Evolutionary conservation across 2,888 invertebrate species (phyloP), one percentile per base, ranked within the genome.

Genomic region (Pyrocoelia pectoralis): DNA sequence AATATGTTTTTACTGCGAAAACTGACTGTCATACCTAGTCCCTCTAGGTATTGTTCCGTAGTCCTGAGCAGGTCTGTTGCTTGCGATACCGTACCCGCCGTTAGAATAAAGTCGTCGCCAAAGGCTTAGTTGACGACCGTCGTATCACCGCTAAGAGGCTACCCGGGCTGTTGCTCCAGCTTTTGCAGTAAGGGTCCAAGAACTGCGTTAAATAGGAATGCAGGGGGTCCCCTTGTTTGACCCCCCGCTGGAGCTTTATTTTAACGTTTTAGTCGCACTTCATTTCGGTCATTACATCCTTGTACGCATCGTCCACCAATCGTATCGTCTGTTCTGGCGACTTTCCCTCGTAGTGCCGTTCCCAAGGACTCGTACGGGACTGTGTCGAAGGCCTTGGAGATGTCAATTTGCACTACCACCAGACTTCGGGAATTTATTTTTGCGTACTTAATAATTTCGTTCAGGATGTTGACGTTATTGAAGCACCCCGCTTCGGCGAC

Each of bases 121-220:
- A 24, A 24, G 24, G 24, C 24, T 24, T 5, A 24, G 6, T 6
- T 5, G 6, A 6, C 24, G 24, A 24, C 24, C 24, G 24, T 24
- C 6, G 24, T 24, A 24, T 24, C 24, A 24, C 24, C 24, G 6
- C 24, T 56, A 17, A 67, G 19, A 12, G 18, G 14, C 33, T 71
- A 9, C 67, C 75, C 28, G 71, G 65, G 57, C 48, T 52, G 57
- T 13, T 10, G 9, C 41, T 72, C 70, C 68, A 76, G 70, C 70
- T 53, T 24, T 1, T 54, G 58, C 56, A 76, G 60, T 46, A 76
- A 61, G 10, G 71, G 70, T 53, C 75, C 74, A 5, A 73, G 52
- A 24, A 74, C 73, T 68, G 69, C 68, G 65, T 81, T 81, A 53
- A 82, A 82, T 80, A 79, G 24, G 4, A 24, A 24, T 6, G 24